Conservation (phyloP, 2,797 vertebrate genomes). For the Cyclopterus lumpus region DNA sequence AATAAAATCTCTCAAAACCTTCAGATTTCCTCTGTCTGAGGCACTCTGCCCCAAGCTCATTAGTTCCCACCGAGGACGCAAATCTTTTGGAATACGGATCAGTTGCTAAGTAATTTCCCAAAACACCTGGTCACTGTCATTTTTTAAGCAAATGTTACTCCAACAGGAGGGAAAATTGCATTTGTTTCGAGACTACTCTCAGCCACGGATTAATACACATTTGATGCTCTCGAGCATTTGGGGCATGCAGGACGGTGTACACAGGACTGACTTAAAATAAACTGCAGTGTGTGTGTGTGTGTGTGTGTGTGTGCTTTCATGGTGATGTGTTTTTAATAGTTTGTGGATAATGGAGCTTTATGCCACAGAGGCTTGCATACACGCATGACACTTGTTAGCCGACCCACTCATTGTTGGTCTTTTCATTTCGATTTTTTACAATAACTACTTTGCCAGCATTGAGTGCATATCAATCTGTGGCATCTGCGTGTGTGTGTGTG, state of each 20-base stretch:
- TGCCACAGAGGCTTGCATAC: background rate
- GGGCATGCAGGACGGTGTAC: background rate
- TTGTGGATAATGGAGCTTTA: too few species aligned
- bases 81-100: background rate
- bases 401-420: background rate
- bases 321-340: background rate
- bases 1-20: background rate
- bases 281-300: conserved; percentile 21
- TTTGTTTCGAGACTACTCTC: background rate
- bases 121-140: background rate
- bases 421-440: background rate
- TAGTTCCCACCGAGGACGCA: background rate
- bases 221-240: background rate
- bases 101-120: background rate
- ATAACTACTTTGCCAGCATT: background rate
- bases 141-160: background rate
- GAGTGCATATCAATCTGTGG: background rate
- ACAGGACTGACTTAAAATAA: background rate
- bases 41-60: background rate
- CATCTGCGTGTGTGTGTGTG: background rate
- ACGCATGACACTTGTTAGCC: background rate
- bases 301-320: conserved; percentile 19
- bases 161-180: background rate
- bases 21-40: background rate
- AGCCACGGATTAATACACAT: background rate